Base-by-base conservation (phyloP, 2,888 invertebrate genomes). In the Caenorhabditis angaria region DNA sequence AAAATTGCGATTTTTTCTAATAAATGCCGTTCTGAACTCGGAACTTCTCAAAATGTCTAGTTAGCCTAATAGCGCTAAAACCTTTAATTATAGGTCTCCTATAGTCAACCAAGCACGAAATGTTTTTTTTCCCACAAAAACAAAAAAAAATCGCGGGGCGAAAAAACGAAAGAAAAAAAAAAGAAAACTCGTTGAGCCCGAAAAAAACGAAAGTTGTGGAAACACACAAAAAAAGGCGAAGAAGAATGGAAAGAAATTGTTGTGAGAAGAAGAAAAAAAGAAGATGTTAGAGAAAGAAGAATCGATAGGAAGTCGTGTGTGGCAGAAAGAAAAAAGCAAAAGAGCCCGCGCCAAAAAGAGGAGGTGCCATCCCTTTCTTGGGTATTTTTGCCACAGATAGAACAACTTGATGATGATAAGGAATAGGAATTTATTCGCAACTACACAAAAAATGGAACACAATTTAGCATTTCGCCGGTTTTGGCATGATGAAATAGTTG, bases 401-500 rank as follows among this genome's bases (percentile, higher is more conserved):
- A 61, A 67, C 56, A 61, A 61, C n/a, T 25, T 41, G 47, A 25
- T 28, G 47, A 53, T 35, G 50, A 62, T 47, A 47, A 24, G 67
- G 24, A 47, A 50, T 55, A 20, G 65, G 47, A 32, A 32, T 32
- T 12, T 8, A 12, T 5, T 48, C 4, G 8, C 4, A 48, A 18
- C 18, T 48, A 20, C 18, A 20, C 5, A 10, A 18, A 20, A 48
- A 55, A 35, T 48, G 29, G 41, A 27, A n/a, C 20, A 58, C 2
- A 47, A 12, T 2, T 22, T 59, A 35, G 4, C 22, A 18, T 53
- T 8, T 32, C 8, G 73, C 73, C 47, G 73, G 73, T 73, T 73
- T 73, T 32, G 73, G 73, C 2, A 69, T 57, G 12, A 68, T 55
- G 14, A 68, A 47, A 56, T 20, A 6, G n/a, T 55, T 61, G 56